Base-by-base conservation (phyloP, 92 coral and sea anemone species). In the Zoanthus sansibaricus region DNA sequence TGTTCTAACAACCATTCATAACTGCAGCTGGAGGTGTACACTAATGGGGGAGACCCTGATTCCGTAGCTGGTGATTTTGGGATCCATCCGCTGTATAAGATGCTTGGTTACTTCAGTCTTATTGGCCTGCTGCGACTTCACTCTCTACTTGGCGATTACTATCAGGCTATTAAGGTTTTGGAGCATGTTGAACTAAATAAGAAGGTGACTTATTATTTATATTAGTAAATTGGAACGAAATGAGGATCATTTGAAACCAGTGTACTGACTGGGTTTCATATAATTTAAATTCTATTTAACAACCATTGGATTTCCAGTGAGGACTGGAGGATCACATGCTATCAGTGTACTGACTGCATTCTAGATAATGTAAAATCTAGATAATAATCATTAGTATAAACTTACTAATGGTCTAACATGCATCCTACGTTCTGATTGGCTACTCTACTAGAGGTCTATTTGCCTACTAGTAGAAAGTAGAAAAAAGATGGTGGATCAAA, bases 51-150 rank as follows among this genome's bases (percentile, higher is more conserved):
- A 15, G 95, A 96, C 70, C 98, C 99, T 9, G 99, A 96, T 68
- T 49, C 92, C 0, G 98, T 91, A 9, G 96, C 99, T 0, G 99
- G 99, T 30, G 96, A 96, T 59, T 96, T 96, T 96, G 99, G 99
- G 21, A 87, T 93, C 58, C 98, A 94, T 49, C 94, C 99, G 0
- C 83, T 96, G 56, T 96, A 96, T 92, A 96, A 96, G 93, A 96
- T 96, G 99, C 79, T 96, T 59, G 99, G 99, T 3, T 96, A 96
- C 92, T 96, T 96, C 91, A 94, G 98, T 80, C 89, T 96, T 68
- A 96, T 96, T 85, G 99, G 99, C 12, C 89, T 96, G 17, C 93
- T 96, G 20, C 92, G 99, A 54, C 96, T 96, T 6, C 99, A 96
- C 87, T 96, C 99, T 0, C 94, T 96, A 37, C 91, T 96, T 49